phyloP scores from a whole-genome alignment of 2,113 vertebrate genomes.

The Crocuta crocuta region DNA sequence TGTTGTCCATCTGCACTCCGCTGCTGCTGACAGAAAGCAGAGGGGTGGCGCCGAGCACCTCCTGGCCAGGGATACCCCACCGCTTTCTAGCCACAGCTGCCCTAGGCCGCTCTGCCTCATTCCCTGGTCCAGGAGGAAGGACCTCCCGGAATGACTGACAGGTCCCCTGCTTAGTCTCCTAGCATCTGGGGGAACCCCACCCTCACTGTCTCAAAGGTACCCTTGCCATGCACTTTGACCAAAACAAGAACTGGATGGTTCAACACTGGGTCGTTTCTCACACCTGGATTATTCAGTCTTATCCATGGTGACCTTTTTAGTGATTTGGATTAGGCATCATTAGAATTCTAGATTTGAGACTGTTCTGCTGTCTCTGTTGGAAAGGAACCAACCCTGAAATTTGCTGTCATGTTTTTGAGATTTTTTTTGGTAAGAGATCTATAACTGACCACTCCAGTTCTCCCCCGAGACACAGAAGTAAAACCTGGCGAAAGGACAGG shows the following conservation, averaged over 20 bases:
- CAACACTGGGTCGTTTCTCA: fast-evolving
- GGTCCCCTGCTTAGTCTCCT: fast-evolving
- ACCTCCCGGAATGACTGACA: neutral
- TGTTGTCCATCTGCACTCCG: too few relatives aligned
- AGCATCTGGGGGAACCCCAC: neutral
- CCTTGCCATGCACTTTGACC: neutral
- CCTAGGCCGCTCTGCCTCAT: neutral
- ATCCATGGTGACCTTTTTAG: fast-evolving
- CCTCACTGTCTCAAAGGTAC: fast-evolving
- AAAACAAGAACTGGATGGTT: neutral
- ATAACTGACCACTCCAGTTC: constrained; percentile 24
- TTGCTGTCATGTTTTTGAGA: neutral
- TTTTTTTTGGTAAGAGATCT: neutral
- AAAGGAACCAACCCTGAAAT: constrained; percentile 23
- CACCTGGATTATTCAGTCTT: neutral
- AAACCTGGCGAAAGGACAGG: neutral
- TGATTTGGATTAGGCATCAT: neutral
- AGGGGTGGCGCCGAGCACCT: fast-evolving
- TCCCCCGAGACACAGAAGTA: neutral
- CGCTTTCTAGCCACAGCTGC: neutral
- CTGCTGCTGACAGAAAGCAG: neutral
- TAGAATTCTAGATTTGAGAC: neutral
- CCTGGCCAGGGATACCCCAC: neutral
- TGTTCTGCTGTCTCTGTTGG: neutral
- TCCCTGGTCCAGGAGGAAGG: fast-evolving